Evolutionary conservation across 2,797 vertebrate genomes (phyloP).

Genomic region (Dendrocincla fuliginosa): DNA sequence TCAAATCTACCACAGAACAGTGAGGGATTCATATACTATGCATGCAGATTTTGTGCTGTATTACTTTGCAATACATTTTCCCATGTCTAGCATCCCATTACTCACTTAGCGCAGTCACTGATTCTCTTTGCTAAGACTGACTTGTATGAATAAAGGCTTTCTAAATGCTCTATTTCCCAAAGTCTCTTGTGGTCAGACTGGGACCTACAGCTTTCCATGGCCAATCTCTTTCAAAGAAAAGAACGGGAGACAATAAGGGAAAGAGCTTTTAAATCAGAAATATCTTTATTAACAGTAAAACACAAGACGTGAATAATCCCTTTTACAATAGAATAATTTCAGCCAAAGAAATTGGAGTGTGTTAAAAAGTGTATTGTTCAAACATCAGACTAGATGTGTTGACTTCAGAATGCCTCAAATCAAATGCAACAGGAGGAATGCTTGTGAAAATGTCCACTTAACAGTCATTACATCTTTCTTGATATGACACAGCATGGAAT

Average conservation of each 20-base stretch:
- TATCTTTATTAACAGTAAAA: conserved; percentile 69
- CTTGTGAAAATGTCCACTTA: background rate
- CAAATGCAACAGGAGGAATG: conserved; percentile 14
- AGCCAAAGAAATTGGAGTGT: conserved; percentile 36
- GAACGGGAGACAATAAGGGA: background rate
- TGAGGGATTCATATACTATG: background rate
- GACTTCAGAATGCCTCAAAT: conserved; percentile 28
- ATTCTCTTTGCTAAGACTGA: background rate
- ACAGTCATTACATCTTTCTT: background rate
- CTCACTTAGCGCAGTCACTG: background rate
- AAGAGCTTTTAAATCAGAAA: conserved; percentile 37
- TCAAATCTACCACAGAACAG: background rate
- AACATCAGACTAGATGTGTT: background rate
- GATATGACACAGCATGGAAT: rapidly evolving
- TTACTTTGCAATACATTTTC: background rate
- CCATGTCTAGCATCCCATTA: background rate
- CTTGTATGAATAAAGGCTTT: background rate
- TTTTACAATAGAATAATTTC: conserved; percentile 58
- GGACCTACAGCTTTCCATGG: background rate
- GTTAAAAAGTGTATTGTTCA: conserved; percentile 32
- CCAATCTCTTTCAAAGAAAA: background rate
- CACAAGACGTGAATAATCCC: conserved; percentile 55
- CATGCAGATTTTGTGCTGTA: background rate
- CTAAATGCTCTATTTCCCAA: background rate
- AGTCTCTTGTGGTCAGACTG: background rate